These are phyloP conservation scores for Caenorhabditis latens DNA, from an alignment of 1,140 invertebrate genomes.

Conservation along the genomic window DNA sequence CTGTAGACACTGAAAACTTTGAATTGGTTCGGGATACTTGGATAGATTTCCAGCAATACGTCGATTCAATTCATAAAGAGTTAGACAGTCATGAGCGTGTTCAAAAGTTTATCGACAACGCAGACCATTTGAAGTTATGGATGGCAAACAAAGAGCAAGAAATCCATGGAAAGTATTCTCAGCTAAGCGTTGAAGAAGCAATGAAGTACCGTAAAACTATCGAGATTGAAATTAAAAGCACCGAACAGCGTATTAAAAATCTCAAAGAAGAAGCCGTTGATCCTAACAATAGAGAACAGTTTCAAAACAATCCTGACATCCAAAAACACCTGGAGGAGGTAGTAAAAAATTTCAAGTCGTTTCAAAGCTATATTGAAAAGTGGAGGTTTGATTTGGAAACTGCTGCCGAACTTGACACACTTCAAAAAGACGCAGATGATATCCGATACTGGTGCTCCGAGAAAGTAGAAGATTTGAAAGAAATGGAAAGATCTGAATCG, in stretches of 20 bases:
- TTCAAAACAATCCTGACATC: background rate
- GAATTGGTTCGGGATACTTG: background rate
- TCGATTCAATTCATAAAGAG: background rate
- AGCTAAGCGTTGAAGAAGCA: background rate
- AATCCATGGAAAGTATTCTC: background rate
- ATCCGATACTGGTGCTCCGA: constrained; percentile 21
- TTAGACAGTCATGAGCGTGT: constrained; percentile 3
- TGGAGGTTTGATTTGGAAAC: constrained; percentile 13
- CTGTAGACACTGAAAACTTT: background rate
- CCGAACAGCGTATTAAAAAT: constrained; percentile 9
- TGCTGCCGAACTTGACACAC: background rate
- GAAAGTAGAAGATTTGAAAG: constrained; percentile 10
- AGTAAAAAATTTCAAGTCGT: background rate
- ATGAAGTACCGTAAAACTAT: constrained; percentile 29
- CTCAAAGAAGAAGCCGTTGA: background rate
- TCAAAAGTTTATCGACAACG: constrained; percentile 38
- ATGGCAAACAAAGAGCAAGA: constrained; percentile 19
- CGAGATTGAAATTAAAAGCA: constrained; percentile 33
- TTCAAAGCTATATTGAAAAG: constrained; percentile 11
- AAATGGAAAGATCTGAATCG: background rate
- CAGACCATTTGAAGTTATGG: background rate
- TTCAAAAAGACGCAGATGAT: constrained; percentile 1
- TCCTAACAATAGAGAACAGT: background rate
- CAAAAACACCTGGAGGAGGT: background rate
- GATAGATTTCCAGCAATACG: background rate